These are phyloP conservation scores for Ophion slaviceki DNA, from an alignment of 2,888 invertebrate genomes.

Conservation along the genomic window DNA sequence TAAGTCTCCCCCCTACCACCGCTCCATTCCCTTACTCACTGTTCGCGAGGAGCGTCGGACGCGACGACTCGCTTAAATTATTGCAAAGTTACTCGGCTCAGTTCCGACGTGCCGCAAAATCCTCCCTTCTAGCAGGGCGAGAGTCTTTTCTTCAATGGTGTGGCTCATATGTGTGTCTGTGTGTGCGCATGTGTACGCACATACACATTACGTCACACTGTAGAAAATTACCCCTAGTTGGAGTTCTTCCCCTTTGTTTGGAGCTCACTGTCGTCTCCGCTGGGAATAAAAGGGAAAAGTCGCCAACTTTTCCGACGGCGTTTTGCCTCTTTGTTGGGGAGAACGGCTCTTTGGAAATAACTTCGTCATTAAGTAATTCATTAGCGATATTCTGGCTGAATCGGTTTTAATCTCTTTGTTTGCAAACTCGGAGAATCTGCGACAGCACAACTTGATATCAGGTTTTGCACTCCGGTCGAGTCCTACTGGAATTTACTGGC, in stretches of 20 bases:
- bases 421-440: constrained; percentile 7
- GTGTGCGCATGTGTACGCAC: neutral
- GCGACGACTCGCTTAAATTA: constrained; percentile 68
- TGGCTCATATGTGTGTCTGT: neutral
- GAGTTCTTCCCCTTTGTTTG: neutral
- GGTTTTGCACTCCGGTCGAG: neutral
- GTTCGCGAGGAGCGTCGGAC: constrained; percentile 16
- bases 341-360: constrained; percentile 13
- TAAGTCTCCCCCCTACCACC: constrained; percentile 65
- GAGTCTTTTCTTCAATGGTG: constrained; percentile 34
- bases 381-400: constrained; percentile 39
- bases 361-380: constrained; percentile 45
- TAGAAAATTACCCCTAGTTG: constrained; percentile 20
- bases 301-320: constrained; percentile 35
- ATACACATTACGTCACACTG: constrained; percentile 3
- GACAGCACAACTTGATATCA: neutral
- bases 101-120: constrained; percentile 51
- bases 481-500: neutral
- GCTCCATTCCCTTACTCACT: neutral
- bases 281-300: constrained; percentile 21
- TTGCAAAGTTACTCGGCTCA: constrained; percentile 66
- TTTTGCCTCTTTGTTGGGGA: constrained; percentile 11
- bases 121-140: constrained; percentile 16
- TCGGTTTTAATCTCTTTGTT: constrained; percentile 32
- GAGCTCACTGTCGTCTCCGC: constrained; percentile 3